Evolutionary conservation across 2,797 vertebrate genomes (phyloP).

Genomic region (Sebastes oblongus): DNA sequence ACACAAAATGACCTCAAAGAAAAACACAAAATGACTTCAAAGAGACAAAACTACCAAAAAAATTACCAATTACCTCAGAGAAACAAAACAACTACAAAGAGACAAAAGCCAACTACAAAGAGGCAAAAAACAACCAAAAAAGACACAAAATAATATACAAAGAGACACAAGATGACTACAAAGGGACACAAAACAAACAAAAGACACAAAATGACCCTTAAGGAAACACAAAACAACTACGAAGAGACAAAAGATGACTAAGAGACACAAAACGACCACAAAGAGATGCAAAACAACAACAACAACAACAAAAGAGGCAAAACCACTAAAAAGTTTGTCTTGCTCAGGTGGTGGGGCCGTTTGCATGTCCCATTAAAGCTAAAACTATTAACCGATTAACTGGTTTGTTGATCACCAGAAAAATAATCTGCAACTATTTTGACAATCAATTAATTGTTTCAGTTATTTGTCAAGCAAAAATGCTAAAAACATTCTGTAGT

Average conservation of each 20-base stretch:
- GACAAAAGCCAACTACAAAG: no score
- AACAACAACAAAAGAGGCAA: neutral
- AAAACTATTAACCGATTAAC: neutral
- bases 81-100: no score
- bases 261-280: no score
- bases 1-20: neutral
- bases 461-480: neutral
- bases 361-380: no score
- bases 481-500: no score
- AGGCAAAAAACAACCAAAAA: no score
- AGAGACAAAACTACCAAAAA: neutral
- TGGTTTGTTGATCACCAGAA: neutral
- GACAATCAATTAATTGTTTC: neutral
- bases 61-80: fast-evolving
- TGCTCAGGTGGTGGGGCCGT: no score
- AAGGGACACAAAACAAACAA: no score
- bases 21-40: neutral
- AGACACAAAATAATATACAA: neutral
- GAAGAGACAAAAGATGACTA: neutral
- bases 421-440: neutral
- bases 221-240: no score
- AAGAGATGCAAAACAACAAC: no score
- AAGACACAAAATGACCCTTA: no score
- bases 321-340: neutral
- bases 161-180: no score